These are phyloP conservation scores for Sinocyclocheilus maitianheensis DNA, from an alignment of 2,113 vertebrate genomes.

Conservation along the genomic window DNA sequence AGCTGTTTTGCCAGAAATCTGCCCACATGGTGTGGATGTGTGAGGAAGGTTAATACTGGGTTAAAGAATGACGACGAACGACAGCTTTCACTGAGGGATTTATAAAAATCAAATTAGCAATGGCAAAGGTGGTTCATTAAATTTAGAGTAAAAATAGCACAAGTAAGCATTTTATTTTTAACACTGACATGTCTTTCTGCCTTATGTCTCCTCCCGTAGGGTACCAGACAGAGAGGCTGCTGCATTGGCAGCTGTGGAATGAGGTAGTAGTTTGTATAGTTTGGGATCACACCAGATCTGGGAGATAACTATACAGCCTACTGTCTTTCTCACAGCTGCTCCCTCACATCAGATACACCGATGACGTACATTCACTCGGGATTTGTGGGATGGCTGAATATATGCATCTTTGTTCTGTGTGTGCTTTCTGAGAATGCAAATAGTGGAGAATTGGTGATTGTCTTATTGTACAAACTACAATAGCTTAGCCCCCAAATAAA, in stretches of 20 bases:
- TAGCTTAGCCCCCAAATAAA: not conserved
- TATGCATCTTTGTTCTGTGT: not conserved
- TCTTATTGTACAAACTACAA: conserved; percentile 56
- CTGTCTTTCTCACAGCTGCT: conserved; percentile 90
- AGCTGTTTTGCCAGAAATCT: conserved; percentile 5
- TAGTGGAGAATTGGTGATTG: conserved; percentile 79
- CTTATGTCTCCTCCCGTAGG: not conserved
- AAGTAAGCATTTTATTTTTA: not conserved
- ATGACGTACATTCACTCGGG: not conserved
- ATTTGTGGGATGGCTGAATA: not conserved
- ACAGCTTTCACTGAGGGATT: not conserved
- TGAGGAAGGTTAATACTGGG: conserved; percentile 18
- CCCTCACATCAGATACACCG: conserved; percentile 7
- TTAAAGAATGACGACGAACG: not conserved
- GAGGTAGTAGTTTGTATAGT: conserved; percentile 99
- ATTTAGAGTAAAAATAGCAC: conserved; percentile 8
- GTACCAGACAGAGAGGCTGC: conserved; percentile 62
- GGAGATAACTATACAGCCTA: conserved; percentile 98
- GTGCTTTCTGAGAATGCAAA: conserved; percentile 81
- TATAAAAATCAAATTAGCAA: conserved; percentile 24
- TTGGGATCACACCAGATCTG: conserved; percentile 95
- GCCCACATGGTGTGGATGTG: conserved; percentile 14
- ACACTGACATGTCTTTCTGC: not conserved
- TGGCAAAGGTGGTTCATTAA: not conserved
- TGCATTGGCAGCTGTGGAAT: conserved; percentile 76